Evolutionary conservation across 2,888 invertebrate species (phyloP).

Genomic region (Phyllotreta striolata): DNA sequence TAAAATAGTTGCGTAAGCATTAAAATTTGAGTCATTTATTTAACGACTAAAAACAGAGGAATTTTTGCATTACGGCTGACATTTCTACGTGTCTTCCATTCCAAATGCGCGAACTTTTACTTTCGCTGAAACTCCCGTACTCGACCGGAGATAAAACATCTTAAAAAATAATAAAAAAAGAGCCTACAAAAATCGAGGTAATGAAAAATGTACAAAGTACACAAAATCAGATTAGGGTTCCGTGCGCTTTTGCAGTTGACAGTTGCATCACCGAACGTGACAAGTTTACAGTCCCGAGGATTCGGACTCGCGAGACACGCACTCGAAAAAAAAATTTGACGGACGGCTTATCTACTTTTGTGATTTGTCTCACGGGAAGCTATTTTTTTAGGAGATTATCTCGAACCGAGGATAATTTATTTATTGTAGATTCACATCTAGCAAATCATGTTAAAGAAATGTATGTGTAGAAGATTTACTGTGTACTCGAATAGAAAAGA

Average conservation of each 20-base stretch:
- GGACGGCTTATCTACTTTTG: conserved; percentile 25
- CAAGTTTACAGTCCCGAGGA: conserved; percentile 37
- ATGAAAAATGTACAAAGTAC: conserved; percentile 29
- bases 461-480: background rate
- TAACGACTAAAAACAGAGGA: no score
- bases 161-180: conserved; percentile 4
- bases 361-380: conserved; percentile 40
- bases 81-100: conserved; percentile 12
- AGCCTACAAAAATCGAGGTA: conserved; percentile 3
- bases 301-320: conserved; percentile 29
- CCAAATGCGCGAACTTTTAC: conserved; percentile 13
- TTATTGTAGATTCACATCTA: conserved; percentile 24
- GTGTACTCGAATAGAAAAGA: conserved; percentile 1
- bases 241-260: conserved; percentile 20
- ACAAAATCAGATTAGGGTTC: conserved; percentile 31
- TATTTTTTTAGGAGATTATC: conserved; percentile 29
- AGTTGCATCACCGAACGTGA: conserved; percentile 44
- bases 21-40: no score
- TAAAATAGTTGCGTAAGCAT: no score
- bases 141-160: conserved; percentile 11
- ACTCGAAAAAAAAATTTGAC: conserved; percentile 29
- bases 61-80: background rate
- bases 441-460: conserved; percentile 17
- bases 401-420: conserved; percentile 11
- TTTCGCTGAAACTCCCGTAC: conserved; percentile 20